These are phyloP conservation scores for Scaptomyza montana DNA, from an alignment of 1,140 invertebrate genomes.

Conservation along the genomic window DNA sequence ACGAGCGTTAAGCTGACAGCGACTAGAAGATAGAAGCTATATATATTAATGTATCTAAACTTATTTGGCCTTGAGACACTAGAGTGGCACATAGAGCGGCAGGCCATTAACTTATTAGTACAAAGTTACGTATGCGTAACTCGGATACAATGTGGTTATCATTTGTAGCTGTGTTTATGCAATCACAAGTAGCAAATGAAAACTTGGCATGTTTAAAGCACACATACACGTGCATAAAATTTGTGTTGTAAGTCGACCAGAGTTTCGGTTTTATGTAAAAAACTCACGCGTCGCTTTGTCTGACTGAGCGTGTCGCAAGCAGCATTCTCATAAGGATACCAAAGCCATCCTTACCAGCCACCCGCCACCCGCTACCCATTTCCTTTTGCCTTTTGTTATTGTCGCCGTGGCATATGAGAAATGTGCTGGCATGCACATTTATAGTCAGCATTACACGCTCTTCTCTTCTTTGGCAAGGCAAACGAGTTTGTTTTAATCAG, in stretches of 20 bases:
- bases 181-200: constrained; percentile 42
- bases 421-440: constrained; percentile 63
- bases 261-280: constrained; percentile 23
- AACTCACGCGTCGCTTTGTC: constrained; percentile 43
- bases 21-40: background rate
- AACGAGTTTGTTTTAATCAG: constrained; percentile 53
- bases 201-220: constrained; percentile 67
- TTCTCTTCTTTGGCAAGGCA: constrained; percentile 23
- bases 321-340: constrained; percentile 17
- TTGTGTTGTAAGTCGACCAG: constrained; percentile 52
- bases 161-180: background rate
- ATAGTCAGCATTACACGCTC: constrained; percentile 47
- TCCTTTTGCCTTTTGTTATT: constrained; percentile 52
- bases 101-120: constrained; percentile 77
- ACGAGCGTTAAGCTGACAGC: constrained; percentile 48
- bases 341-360: background rate
- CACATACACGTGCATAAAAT: constrained; percentile 30
- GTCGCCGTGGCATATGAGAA: constrained; percentile 53
- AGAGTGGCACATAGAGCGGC: background rate
- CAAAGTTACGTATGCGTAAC: constrained; percentile 72
- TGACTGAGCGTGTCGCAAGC: constrained; percentile 10
- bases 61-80: constrained; percentile 13
- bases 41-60: constrained; percentile 16
- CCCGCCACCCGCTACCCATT: constrained; percentile 8
- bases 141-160: constrained; percentile 26